Evolutionary conservation across 1,140 invertebrate species (phyloP), one percentile per base, ranked within the genome.

Genomic region (Drosophila oshimai): DNA sequence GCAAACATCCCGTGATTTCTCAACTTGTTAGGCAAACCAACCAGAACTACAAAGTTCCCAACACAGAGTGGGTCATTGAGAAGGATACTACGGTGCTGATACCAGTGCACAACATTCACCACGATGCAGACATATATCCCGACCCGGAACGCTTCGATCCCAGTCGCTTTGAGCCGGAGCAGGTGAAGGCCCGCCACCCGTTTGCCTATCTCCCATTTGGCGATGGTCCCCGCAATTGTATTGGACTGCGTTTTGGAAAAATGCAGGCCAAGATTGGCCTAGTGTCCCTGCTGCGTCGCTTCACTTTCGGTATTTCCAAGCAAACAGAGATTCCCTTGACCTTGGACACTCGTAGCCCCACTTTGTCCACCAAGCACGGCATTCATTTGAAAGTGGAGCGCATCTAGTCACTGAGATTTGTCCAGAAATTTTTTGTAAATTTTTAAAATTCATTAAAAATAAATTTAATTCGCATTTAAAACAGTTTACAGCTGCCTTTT

Each of bases 141-240:
- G 83, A 94, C 13, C 94, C 94, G 1, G 91, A 94, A 4, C 70
- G 83, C 13, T 95, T 93, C 61, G 91, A 94, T 81, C 94, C 94
- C 0, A 92, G 93, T 37, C 79, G 94, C 37, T 95, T 94, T 54
- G 90, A 74, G 6, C 73, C 91, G 0, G 91, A 93, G 47, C 91
- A 91, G 53, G 33, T 88, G 0, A 78, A 84, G 12, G 73, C 78
- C 4, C 90, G 94, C 33, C 92, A 91, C 42, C 92, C 88, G 0
- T 93, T 91, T 75, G 60, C 91, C 6, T 95, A 93, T 77, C 75
- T 96, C 34, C 93, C 95, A 1, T 96, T 96, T 83, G 95, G 94
- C 0, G 94, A 94, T 70, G 95, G 95, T 15, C 93, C 93, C 2
- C 91, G 95, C 2, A 94, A 93, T 75, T 95, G 95, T 77, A 94